Evolutionary conservation across 2,888 invertebrate species (phyloP).

Genomic region (Ormia ochracea): DNA sequence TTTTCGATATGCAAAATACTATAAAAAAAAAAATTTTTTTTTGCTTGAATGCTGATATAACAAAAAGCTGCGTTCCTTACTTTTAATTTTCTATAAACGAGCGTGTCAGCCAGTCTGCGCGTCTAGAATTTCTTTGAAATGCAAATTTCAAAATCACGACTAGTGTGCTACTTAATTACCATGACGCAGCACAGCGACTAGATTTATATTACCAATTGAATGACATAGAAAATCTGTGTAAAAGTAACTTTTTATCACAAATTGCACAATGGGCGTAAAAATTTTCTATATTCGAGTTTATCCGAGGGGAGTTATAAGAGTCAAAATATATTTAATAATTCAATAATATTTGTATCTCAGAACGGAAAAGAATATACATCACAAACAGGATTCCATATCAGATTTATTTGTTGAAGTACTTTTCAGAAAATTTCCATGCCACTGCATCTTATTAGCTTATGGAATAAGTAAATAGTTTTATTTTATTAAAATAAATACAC

Average conservation of each 20-base stretch:
- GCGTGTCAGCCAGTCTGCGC: not conserved
- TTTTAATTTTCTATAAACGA: not conserved
- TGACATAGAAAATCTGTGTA: not conserved
- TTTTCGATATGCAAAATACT: not conserved
- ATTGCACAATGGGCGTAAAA: constrained; percentile 4
- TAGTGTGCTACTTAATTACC: not conserved
- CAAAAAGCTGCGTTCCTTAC: not conserved
- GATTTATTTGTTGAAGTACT: no score
- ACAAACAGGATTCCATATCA: no score
- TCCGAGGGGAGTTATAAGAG: no score
- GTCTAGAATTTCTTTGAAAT: constrained; percentile 23
- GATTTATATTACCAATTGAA: constrained; percentile 6
- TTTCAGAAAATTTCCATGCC: no score
- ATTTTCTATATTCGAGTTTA: no score
- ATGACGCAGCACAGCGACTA: constrained; percentile 15
- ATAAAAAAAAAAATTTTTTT: not conserved
- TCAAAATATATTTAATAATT: no score
- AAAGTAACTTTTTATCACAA: not conserved
- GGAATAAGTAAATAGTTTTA: no score
- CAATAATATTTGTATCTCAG: no score
- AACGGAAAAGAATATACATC: no score
- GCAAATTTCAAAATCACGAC: constrained; percentile 7
- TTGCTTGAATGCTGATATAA: constrained; percentile 7
- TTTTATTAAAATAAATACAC: no score
- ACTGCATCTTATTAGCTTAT: no score